These are phyloP conservation scores for Anabas testudineus DNA, from an alignment of 2,797 vertebrate genomes.

Conservation along the genomic window DNA sequence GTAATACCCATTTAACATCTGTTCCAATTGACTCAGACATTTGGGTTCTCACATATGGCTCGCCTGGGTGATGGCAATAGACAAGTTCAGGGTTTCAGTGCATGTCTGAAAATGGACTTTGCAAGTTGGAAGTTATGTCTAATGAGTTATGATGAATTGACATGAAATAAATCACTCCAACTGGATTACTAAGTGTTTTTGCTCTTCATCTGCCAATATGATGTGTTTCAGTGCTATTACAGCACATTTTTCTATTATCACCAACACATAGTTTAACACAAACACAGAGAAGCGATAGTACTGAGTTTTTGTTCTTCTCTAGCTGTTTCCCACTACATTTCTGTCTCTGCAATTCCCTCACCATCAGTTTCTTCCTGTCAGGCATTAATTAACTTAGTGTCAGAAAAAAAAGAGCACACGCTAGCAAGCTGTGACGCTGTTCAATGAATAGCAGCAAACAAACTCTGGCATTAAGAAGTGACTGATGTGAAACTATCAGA, in stretches of 20 bases:
- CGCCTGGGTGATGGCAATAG: too few relatives aligned
- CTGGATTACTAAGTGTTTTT: slow-evolving; percentile 21
- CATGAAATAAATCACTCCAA: slow-evolving; percentile 45
- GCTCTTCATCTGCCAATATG: slow-evolving; percentile 9
- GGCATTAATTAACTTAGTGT: slow-evolving; percentile 78
- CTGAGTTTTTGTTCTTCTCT: slow-evolving; percentile 47
- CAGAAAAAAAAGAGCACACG: slow-evolving; percentile 68
- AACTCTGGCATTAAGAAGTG: slow-evolving; percentile 77
- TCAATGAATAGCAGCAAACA: slow-evolving; percentile 76
- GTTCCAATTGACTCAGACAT: too few relatives aligned
- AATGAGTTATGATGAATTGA: slow-evolving; percentile 48
- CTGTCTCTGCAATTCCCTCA: slow-evolving; percentile 22
- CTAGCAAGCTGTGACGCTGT: slow-evolving; percentile 54
- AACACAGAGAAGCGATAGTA: slow-evolving; percentile 30
- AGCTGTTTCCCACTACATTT: slow-evolving; percentile 44
- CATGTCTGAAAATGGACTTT: too few relatives aligned
- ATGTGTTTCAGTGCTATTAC: slow-evolving; percentile 34
- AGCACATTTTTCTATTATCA: slow-evolving; percentile 49
- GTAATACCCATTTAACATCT: too few relatives aligned
- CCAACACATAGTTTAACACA: slow-evolving; percentile 26
- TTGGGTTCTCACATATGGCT: too few relatives aligned
- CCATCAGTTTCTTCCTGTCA: slow-evolving; percentile 61
- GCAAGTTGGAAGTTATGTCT: slow-evolving; percentile 14
- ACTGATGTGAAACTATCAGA: slow-evolving; percentile 82
- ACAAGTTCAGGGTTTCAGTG: too few relatives aligned